Base-by-base conservation (phyloP, 2,797 vertebrate species). In the Amblyopsis hoosieri region DNA sequence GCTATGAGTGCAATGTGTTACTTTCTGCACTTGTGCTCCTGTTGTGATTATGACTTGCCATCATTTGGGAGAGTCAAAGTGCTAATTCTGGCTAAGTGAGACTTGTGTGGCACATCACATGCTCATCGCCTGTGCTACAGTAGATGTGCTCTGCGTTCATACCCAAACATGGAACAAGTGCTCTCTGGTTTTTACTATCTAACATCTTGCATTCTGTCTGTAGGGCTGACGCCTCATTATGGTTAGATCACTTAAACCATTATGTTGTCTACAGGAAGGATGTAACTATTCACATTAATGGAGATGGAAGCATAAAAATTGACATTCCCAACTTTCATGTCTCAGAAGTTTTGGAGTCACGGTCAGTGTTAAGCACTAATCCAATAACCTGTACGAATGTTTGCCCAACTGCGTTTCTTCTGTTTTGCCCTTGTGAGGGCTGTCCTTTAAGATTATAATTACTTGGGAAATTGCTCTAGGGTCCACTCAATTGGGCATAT, bases 221-320 rank as follows among this genome's bases (percentile, higher is more conserved):
- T 79, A 58, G 68, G 82, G 80, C 85, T 75, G 79, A 87, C 52
- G 82, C 74, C 84, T 87, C 83, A 87, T 90, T 88, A 89, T 87
- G 85, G 82, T 87, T 80, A 78, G 85, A 90, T 91, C 89, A 91
- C 85, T 89, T 87, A 87, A 88, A 87, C 84, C 72, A 65, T 88
- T 86, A 87, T 86, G 84, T 80, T 88, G 87, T 88, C 84, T 86
- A 62, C 78, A 80, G 79, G 79, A 86, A 76, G 78, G 72, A 82
- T 78, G 37, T 54, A 46, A 80, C 78, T 68, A 76, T 85, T 75
- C 67, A 60, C 83, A 80, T 88, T 87, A 78, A 80, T 81, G 71
- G 69, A 76, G 80, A 66, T 80, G 74, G 56, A 74, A 81, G 82
- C 85, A 88, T 87, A 84, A 85, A 90, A 85, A 90, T 87, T 85